Percentiles rank a stretch among this genome's conserved stretches.
Evolutionary conservation across 2,888 invertebrate species (phyloP).

Genomic region (Habrosyne pyritoides): DNA sequence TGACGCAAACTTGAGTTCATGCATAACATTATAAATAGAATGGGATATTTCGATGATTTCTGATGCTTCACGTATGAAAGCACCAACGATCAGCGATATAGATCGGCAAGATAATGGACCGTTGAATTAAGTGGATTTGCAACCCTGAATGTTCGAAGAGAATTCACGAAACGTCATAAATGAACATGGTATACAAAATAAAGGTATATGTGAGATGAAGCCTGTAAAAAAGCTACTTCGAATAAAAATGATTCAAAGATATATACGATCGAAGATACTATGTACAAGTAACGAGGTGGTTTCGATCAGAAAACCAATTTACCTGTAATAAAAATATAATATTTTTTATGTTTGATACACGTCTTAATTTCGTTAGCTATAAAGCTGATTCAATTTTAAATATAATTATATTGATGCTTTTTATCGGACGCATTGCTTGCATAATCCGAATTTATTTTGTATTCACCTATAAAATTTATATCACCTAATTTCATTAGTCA

Average conservation of each 20-base stretch:
- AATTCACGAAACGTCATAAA: too few relatives aligned
- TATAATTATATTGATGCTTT: too few relatives aligned
- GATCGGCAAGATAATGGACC: not conserved
- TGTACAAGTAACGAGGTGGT: not conserved
- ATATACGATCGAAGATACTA: not conserved
- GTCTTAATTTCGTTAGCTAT: not conserved
- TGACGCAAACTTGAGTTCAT: constrained; percentile 46
- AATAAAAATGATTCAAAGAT: not conserved
- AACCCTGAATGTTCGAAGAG: not conserved
- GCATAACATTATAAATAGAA: constrained; percentile 36
- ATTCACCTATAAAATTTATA: constrained; percentile 15
- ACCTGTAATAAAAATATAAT: not conserved
- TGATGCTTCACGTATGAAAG: not conserved
- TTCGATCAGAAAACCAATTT: not conserved
- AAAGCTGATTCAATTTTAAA: too few relatives aligned
- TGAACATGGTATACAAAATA: too few relatives aligned
- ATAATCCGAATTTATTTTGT: too few relatives aligned
- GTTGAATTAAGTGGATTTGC: not conserved
- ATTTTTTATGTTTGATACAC: not conserved
- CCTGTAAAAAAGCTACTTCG: too few relatives aligned
- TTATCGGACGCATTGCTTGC: too few relatives aligned
- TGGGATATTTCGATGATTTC: constrained; percentile 10
- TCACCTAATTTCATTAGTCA: constrained; percentile 26
- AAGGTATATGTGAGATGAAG: too few relatives aligned
- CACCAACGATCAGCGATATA: not conserved